These are phyloP conservation scores for Macroramphosus scolopax DNA, from an alignment of 2,797 vertebrate genomes.

Conservation along the genomic window DNA sequence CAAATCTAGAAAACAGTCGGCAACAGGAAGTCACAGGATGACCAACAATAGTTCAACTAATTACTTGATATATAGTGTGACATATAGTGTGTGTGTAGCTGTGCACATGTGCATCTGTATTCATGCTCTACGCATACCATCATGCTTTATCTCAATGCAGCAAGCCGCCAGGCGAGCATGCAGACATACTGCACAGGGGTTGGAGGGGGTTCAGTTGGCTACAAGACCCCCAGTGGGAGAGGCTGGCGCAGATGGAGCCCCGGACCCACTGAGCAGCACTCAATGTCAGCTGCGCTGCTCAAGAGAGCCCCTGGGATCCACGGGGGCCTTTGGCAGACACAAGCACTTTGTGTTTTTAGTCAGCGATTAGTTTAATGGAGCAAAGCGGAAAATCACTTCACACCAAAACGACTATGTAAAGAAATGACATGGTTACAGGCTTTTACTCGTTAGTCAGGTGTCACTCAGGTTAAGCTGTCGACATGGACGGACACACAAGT, in stretches of 20 bases:
- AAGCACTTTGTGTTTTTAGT: slow-evolving; percentile 54
- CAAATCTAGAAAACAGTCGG: no score
- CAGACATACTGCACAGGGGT: slow-evolving; percentile 7
- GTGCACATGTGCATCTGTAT: slow-evolving; percentile 21
- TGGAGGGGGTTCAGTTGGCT: slow-evolving; percentile 16
- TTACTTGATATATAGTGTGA: no score
- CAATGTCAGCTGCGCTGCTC: slow-evolving; percentile 69
- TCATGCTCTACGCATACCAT: slow-evolving; percentile 18
- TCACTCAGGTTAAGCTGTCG: slow-evolving; percentile 31
- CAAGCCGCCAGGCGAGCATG: slow-evolving; percentile 5
- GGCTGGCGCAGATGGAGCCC: slow-evolving; percentile 72
- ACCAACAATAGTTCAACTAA: no score
- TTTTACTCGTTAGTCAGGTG: slow-evolving; percentile 28
- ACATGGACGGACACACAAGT: no score
- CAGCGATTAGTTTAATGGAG: slow-evolving; percentile 68
- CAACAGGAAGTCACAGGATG: no score
- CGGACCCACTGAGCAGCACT: slow-evolving; percentile 61
- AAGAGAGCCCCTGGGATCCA: slow-evolving; percentile 62
- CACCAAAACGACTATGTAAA: slow-evolving; percentile 34
- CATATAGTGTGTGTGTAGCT: no score
- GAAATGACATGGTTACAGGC: slow-evolving; percentile 24
- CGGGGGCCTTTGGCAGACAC: slow-evolving; percentile 57
- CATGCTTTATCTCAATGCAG: slow-evolving; percentile 6
- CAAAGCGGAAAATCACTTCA: slow-evolving; percentile 64
- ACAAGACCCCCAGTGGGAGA: slow-evolving; percentile 60